These are phyloP conservation scores for Leptopilina myrica DNA, from an alignment of 2,888 invertebrate genomes.

Conservation along the genomic window DNA sequence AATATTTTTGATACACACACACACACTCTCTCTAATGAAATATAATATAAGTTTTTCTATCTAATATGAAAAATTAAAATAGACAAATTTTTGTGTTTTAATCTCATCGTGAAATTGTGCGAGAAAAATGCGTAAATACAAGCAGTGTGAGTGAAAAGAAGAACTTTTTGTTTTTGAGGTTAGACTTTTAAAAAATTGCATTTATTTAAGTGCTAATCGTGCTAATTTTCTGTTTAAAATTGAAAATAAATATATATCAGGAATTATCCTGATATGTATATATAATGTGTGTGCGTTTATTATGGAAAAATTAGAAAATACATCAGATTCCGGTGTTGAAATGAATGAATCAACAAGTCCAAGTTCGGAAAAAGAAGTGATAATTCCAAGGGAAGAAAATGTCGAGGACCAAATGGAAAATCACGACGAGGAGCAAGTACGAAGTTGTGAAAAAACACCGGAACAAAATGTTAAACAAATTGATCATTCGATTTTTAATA, in stretches of 20 bases:
- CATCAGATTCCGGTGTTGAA: constrained; percentile 29
- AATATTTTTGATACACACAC: too few relatives aligned
- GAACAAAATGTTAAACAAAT: constrained; percentile 65
- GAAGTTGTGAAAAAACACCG: constrained; percentile 63
- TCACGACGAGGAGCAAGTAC: constrained; percentile 38
- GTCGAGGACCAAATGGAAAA: constrained; percentile 49
- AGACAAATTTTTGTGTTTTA: too few relatives aligned
- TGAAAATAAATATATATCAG: too few relatives aligned
- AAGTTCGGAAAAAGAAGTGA: background rate
- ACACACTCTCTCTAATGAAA: too few relatives aligned
- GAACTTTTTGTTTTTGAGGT: background rate
- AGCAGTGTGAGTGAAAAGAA: background rate
- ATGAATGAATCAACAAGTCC: constrained; percentile 5
- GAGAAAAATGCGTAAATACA: too few relatives aligned
- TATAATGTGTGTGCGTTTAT: too few relatives aligned
- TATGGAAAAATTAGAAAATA: constrained; percentile 5
- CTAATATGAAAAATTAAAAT: too few relatives aligned
- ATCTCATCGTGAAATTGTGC: too few relatives aligned
- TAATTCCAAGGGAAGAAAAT: constrained; percentile 42
- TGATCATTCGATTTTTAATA: constrained; percentile 74
- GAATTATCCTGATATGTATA: too few relatives aligned
- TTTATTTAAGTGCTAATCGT: too few relatives aligned
- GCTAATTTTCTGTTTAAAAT: too few relatives aligned
- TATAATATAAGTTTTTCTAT: too few relatives aligned
- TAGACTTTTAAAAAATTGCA: constrained; percentile 13